Evolutionary conservation across 2,797 vertebrate species (phyloP).

Genomic region (Propithecus deckenii): DNA sequence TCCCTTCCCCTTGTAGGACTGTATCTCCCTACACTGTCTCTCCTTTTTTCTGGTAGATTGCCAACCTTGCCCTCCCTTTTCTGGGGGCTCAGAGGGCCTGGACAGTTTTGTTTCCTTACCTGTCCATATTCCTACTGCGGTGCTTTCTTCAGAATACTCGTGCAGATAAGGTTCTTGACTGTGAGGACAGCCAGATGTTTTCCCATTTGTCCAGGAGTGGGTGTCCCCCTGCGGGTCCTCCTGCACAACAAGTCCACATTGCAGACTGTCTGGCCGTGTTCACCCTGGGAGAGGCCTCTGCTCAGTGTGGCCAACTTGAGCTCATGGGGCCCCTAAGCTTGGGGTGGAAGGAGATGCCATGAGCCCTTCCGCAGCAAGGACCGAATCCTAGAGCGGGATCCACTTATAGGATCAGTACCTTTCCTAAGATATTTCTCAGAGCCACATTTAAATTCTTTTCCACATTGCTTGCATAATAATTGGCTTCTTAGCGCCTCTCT

Average conservation of each 20-base stretch:
- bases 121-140: neutral
- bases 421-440: neutral
- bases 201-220: neutral
- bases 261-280: rapidly evolving
- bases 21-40: neutral
- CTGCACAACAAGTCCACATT: rapidly evolving
- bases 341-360: neutral
- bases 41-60: neutral
- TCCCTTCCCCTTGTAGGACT: neutral
- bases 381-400: neutral
- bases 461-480: neutral
- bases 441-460: neutral
- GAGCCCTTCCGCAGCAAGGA: neutral
- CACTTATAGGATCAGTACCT: neutral
- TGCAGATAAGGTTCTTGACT: neutral
- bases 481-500: neutral
- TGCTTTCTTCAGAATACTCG: neutral
- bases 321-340: rapidly evolving
- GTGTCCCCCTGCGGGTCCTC: neutral
- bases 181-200: neutral
- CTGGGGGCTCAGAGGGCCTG: neutral
- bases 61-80: neutral
- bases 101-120: neutral
- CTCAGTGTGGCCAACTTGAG: neutral
- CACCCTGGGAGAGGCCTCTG: neutral